phyloP scores from a whole-genome alignment of 1,140 invertebrate species.

The Aphis gossypii region DNA sequence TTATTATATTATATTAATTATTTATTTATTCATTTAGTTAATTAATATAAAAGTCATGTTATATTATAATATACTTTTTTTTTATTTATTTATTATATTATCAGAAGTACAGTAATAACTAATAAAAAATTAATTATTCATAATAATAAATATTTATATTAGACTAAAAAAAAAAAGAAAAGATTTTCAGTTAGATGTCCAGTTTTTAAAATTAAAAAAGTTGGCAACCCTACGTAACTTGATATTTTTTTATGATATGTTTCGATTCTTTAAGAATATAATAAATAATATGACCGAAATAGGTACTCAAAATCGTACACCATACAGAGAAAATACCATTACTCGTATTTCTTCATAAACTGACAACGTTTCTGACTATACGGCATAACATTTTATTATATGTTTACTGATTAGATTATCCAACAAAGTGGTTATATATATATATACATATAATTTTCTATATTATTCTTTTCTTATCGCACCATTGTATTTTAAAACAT shows the following conservation, averaged over 20 bases:
- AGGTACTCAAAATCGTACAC: background rate
- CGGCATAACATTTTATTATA: background rate
- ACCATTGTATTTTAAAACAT: background rate
- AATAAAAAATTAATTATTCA: too few relatives aligned
- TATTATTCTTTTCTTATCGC: background rate
- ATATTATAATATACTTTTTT: too few relatives aligned
- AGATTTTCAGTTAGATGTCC: too few relatives aligned
- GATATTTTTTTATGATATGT: background rate
- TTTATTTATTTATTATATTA: too few relatives aligned
- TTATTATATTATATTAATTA: too few relatives aligned
- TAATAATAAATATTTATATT: too few relatives aligned
- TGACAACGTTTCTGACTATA: background rate
- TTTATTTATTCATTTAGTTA: too few relatives aligned
- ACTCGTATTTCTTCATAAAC: background rate
- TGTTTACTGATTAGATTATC: background rate
- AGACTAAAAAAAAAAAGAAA: too few relatives aligned
- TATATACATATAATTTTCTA: background rate
- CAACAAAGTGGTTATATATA: background rate
- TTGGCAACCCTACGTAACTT: background rate
- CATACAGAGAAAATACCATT: background rate
- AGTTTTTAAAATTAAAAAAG: too few relatives aligned
- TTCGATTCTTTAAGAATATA: background rate
- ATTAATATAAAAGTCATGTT: too few relatives aligned
- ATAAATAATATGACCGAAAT: background rate
- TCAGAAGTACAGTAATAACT: too few relatives aligned